Evolutionary conservation across 2,888 invertebrate genomes (phyloP).

Genomic region (Toxonevra muliebris): DNA sequence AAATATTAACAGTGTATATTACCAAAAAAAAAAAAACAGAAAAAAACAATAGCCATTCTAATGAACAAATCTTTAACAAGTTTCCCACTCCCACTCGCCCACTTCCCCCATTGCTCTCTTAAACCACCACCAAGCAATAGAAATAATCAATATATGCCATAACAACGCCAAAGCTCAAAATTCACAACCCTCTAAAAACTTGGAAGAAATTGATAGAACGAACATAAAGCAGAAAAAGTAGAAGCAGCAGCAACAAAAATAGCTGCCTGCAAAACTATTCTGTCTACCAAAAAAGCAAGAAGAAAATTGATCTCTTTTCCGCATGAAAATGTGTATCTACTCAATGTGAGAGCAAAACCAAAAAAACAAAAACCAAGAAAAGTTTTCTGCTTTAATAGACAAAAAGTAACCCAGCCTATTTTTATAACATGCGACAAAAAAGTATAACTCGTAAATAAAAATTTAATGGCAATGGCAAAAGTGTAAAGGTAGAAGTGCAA

Average conservation of each 20-base stretch:
- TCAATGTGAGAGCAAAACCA: not conserved
- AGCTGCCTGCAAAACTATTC: not conserved
- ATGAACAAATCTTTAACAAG: not conserved
- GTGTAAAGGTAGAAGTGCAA: not conserved
- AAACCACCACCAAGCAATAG: not conserved
- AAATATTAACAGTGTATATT: too few relatives aligned
- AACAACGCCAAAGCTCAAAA: slow-evolving; percentile 29
- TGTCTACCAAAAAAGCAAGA: not conserved
- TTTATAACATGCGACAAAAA: too few relatives aligned
- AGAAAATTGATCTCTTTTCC: not conserved
- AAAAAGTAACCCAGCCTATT: too few relatives aligned
- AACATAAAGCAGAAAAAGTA: slow-evolving; percentile 5
- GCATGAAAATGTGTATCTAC: slow-evolving; percentile 13
- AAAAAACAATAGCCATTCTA: too few relatives aligned
- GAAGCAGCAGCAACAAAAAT: not conserved
- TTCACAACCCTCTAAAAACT: slow-evolving; percentile 22
- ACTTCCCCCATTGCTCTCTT: not conserved
- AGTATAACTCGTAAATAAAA: not conserved
- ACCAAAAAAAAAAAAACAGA: too few relatives aligned
- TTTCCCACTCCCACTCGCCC: not conserved
- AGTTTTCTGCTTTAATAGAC: not conserved
- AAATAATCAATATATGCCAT: slow-evolving; percentile 33
- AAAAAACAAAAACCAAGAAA: not conserved
- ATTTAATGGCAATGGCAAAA: not conserved
- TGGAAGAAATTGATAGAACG: slow-evolving; percentile 26